Evolutionary conservation across 1,140 invertebrate species (phyloP).

Genomic region (Acromyrmex echinatior): DNA sequence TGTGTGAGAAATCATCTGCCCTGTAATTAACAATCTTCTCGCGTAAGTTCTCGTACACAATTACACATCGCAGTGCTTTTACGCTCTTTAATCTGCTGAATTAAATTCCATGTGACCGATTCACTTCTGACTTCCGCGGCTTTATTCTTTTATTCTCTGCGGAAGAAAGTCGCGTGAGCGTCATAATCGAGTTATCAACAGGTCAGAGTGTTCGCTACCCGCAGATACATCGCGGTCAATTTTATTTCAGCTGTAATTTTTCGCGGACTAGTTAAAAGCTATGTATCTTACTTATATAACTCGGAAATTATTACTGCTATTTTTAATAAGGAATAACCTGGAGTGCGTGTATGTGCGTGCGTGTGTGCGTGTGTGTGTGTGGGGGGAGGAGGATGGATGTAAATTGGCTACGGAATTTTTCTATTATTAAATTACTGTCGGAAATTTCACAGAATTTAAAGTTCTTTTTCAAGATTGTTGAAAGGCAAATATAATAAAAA

Average conservation of each 20-base stretch:
- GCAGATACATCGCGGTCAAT: not conserved
- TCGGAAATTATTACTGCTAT: not conserved
- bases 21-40: slow-evolving; percentile 55
- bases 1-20: slow-evolving; percentile 23
- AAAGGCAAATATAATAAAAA: not conserved
- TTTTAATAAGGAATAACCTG: not conserved
- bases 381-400: too few species aligned
- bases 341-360: too few species aligned
- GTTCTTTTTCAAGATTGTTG: not conserved
- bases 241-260: not conserved
- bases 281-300: not conserved
- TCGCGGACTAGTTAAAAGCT: not conserved
- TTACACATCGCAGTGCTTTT: slow-evolving; percentile 29
- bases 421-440: not conserved
- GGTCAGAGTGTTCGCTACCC: slow-evolving; percentile 18
- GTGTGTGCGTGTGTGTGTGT: too few species aligned
- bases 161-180: slow-evolving; percentile 37
- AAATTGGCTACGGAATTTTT: not conserved
- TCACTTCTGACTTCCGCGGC: slow-evolving; percentile 22
- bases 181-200: slow-evolving; percentile 54
- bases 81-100: slow-evolving; percentile 46
- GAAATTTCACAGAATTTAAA: not conserved
- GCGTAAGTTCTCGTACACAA: slow-evolving; percentile 41
- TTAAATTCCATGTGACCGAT: slow-evolving; percentile 50
- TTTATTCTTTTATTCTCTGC: slow-evolving; percentile 4